Conservation (phyloP, 2,797 vertebrate genomes). For the Vultur gryphus region DNA sequence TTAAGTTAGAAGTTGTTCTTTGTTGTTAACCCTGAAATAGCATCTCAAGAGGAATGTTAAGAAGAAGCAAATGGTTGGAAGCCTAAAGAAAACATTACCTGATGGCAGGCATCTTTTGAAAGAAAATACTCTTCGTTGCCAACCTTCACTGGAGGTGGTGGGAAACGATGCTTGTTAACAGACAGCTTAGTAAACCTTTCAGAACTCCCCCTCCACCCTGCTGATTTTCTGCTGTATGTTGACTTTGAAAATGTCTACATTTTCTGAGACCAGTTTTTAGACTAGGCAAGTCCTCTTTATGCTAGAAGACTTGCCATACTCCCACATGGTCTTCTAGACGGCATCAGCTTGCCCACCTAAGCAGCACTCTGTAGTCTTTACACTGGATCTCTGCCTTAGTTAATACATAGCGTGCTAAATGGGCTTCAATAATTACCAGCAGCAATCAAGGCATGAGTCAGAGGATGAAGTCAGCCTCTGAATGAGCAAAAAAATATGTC, state of each 20-base stretch:
- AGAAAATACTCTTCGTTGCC: not conserved
- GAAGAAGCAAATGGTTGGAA: not conserved
- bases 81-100: not conserved
- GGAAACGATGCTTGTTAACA: not conserved
- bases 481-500: not conserved
- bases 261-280: not conserved
- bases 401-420: not conserved
- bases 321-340: not conserved
- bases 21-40: not conserved
- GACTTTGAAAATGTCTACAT: not conserved
- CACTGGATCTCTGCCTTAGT: not conserved
- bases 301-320: not conserved
- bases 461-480: not conserved
- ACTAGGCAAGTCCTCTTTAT: not conserved
- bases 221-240: not conserved
- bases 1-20: not conserved
- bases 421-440: not conserved
- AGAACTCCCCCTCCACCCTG: not conserved
- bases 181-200: not conserved
- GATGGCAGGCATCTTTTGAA: not conserved
- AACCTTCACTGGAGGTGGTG: not conserved
- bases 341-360: not conserved
- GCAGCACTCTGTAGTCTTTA: not conserved
- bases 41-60: not conserved
- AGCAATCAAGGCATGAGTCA: not conserved